Evolutionary conservation across 2,797 vertebrate genomes (phyloP).

Genomic region (Sarcophilus harrisii): DNA sequence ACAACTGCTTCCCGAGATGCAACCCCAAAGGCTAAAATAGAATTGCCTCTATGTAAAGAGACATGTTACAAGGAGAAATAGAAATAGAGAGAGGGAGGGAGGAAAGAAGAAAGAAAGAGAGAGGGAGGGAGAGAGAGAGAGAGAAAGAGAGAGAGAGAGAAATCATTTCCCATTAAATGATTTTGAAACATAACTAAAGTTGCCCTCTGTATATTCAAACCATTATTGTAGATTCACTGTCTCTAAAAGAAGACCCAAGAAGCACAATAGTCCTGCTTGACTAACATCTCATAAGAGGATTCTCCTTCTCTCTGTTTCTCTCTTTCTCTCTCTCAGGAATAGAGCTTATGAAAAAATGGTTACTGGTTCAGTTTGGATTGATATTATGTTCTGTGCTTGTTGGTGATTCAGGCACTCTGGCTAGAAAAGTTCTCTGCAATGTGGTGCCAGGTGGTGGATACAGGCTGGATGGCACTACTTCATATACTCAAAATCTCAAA

Average conservation of each 20-base stretch:
- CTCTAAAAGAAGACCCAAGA: constrained; percentile 30
- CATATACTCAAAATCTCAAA: constrained; percentile 92
- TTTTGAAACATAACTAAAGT: constrained; percentile 51
- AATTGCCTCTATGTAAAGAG: constrained; percentile 8
- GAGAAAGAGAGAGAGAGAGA: neutral
- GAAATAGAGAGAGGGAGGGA: constrained; percentile 32
- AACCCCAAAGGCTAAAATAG: constrained; percentile 69
- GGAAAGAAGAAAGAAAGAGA: too few species aligned
- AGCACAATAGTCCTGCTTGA: constrained; percentile 33
- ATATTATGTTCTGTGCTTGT: constrained; percentile 79
- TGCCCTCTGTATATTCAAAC: constrained; percentile 45
- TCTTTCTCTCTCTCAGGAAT: constrained; percentile 31
- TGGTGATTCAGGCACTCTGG: constrained; percentile 87
- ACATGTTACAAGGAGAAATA: neutral
- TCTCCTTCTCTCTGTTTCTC: constrained; percentile 55
- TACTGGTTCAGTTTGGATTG: constrained; percentile 75
- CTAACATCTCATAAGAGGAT: constrained; percentile 40
- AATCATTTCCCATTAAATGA: constrained; percentile 59
- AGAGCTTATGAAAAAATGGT: constrained; percentile 62
- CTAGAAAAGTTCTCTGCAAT: constrained; percentile 84
- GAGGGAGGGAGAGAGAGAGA: too few species aligned
- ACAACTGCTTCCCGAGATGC: constrained; percentile 74
- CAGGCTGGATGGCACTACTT: constrained; percentile 75
- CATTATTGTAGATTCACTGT: constrained; percentile 29
- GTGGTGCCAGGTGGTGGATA: constrained; percentile 70